Evolutionary conservation across 2,113 vertebrate species (phyloP).

Genomic region (Bettongia penicillata): DNA sequence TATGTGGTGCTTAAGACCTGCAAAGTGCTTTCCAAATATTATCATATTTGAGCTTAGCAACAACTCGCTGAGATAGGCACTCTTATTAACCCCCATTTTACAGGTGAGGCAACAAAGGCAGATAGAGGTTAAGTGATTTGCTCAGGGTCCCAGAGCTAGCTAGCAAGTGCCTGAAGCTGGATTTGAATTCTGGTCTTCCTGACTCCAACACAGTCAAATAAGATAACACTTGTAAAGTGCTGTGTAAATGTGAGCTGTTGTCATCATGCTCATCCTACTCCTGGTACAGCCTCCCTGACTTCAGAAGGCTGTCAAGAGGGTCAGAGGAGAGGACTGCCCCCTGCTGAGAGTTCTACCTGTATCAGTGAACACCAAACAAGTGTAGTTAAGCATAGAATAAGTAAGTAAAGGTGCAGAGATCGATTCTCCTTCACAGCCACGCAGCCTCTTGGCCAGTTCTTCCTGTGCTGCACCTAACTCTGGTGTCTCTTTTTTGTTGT

Average conservation of each 20-base stretch:
- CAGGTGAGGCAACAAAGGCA: background rate
- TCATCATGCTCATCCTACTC: background rate
- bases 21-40: accelerated
- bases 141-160: background rate
- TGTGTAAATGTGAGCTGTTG: background rate
- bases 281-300: background rate
- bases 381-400: background rate
- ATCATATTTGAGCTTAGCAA: background rate
- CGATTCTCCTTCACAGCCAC: background rate
- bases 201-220: background rate
- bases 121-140: background rate
- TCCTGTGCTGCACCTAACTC: too few species aligned
- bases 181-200: background rate
- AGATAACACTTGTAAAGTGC: background rate
- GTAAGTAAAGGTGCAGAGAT: background rate
- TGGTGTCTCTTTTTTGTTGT: too few species aligned
- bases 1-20: background rate
- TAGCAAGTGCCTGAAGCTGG: background rate
- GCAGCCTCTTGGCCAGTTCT: background rate
- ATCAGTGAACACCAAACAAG: background rate
- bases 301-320: background rate
- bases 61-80: background rate
- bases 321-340: background rate
- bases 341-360: background rate
- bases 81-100: background rate